Conservation (phyloP, 2,797 vertebrate genomes). For the Notoglanidium macrostoma region DNA sequence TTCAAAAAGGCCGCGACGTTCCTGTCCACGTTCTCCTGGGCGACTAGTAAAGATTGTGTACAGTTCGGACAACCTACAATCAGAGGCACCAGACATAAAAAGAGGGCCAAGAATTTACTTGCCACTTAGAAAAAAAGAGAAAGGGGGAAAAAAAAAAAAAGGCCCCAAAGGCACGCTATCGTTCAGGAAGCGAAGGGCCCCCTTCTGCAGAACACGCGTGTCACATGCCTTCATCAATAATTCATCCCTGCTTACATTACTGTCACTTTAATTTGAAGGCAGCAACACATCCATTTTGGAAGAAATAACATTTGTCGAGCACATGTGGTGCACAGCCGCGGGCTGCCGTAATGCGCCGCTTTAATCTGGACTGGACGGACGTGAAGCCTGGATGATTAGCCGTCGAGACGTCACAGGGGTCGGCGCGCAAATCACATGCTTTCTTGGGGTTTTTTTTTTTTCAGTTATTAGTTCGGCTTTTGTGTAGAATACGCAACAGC, state of each 20-base stretch:
- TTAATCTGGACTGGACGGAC: slow-evolving; percentile 23
- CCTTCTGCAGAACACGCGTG: slow-evolving; percentile 16
- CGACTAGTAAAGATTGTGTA: slow-evolving; percentile 7
- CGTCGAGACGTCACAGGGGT: neutral
- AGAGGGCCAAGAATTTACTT: slow-evolving; percentile 37
- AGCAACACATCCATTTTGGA: slow-evolving; percentile 37
- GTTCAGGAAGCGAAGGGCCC: slow-evolving; percentile 46
- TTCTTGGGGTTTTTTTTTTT: neutral
- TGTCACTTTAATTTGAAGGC: slow-evolving; percentile 51
- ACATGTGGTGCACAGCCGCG: slow-evolving; percentile 36
- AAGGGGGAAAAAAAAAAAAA: slow-evolving; percentile 10
- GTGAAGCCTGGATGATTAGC: neutral
- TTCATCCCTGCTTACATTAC: slow-evolving; percentile 58
- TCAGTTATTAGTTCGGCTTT: neutral
- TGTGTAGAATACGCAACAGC: neutral
- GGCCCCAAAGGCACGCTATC: slow-evolving; percentile 28
- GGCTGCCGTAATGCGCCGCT: neutral
- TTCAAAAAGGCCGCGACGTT: neutral
- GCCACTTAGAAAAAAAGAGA: slow-evolving; percentile 22
- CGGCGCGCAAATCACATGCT: neutral
- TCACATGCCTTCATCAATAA: slow-evolving; percentile 51
- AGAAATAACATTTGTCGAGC: slow-evolving; percentile 47
- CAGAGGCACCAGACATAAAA: slow-evolving; percentile 41
- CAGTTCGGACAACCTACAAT: slow-evolving; percentile 32
- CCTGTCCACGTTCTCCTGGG: neutral